Base-by-base conservation (phyloP, 2,888 invertebrate species). In the Asteroscopus sphinx region DNA sequence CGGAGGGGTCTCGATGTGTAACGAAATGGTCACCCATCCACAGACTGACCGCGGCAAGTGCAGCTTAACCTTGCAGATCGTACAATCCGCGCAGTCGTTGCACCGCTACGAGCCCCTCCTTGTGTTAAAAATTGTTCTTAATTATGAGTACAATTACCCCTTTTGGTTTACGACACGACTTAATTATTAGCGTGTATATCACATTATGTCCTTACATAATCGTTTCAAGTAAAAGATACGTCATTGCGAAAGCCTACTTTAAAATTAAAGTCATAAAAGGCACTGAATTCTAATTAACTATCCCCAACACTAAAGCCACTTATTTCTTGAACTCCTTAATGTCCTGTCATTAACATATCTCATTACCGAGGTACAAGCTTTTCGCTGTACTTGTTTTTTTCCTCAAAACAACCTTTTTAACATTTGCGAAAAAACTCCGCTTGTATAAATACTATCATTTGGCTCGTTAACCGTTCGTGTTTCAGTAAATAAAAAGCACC, bases 381-480 rank as follows among this genome's bases (percentile, higher is more conserved):
- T 70, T 47, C 46, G 48, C 46, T 21, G 53, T 57, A 61, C 57
- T 49, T 64, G 21, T 52, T 46, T 47, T 49, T 57, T 47, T 33
- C 53, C 40, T 36, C 57, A 76, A n/a, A 75, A 75, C 51, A 67
- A 68, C 77, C 58, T 68, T 72, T 67, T 63, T 41, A 59, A 57
- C 53, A 7, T 54, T 76, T 41, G 39, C 32, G 39, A 58, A 60
- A 57, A 66, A 55, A 40, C 33, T 44, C 37, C 15, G 45, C 37
- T 42, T 56, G 48, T 58, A 46, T 65, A 74, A 77, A 74, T 77
- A 77, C 66, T 73, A 74, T 63, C 47, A 58, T 74, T 71, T 41
- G 42, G 39, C 70, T 57, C 48, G 56, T 76, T 74, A 66, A 54
- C 53, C 54, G 53, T 69, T 61, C 53, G 59, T 58, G 70, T 73